Conservation (phyloP, 1,140 invertebrate species). For the Trachymyrmex cornetzi region DNA sequence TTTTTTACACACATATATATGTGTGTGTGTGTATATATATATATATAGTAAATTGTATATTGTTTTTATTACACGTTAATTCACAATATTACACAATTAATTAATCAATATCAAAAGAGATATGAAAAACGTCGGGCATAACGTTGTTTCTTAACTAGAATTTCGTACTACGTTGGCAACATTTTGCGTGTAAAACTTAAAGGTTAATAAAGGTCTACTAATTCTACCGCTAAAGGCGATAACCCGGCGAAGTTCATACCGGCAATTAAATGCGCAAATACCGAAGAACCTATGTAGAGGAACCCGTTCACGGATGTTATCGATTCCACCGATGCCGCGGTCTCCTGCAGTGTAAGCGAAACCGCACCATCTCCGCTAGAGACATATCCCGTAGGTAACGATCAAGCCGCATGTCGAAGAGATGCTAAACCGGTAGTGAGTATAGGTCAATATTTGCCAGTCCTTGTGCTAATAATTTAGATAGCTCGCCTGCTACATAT, state of each 20-base stretch:
- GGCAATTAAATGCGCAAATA: constrained; percentile 66
- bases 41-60: background rate
- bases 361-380: constrained; percentile 37
- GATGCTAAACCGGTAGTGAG: constrained; percentile 52
- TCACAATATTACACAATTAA: background rate
- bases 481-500: constrained; percentile 9
- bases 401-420: constrained; percentile 58
- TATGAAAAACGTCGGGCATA: background rate
- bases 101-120: background rate
- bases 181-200: constrained; percentile 34
- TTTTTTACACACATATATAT: too few relatives aligned
- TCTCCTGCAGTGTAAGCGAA: constrained; percentile 46
- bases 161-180: background rate
- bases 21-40: too few relatives aligned
- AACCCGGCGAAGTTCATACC: constrained; percentile 46
- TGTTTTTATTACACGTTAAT: background rate
- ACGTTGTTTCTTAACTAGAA: background rate
- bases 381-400: constrained; percentile 51
- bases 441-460: constrained; percentile 57
- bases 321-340: constrained; percentile 36
- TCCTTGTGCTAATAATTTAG: constrained; percentile 59
- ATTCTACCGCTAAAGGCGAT: constrained; percentile 30
- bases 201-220: constrained; percentile 38
- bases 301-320: constrained; percentile 52
- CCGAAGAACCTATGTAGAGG: constrained; percentile 37